Evolutionary conservation across 2,888 invertebrate genomes (phyloP), one percentile per base, ranked within the genome.

Genomic region (Synanthedon tipuliformis): DNA sequence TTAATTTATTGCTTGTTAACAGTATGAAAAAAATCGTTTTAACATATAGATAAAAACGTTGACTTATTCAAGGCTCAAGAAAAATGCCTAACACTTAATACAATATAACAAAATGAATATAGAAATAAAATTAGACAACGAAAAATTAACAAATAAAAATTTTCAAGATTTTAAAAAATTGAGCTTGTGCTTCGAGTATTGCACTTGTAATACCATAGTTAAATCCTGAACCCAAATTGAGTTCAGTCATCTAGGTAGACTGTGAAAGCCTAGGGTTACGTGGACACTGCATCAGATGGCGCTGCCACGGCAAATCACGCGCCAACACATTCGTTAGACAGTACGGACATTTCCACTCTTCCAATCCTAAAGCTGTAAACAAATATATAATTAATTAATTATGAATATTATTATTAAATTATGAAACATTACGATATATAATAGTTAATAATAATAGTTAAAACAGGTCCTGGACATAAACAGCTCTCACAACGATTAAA

Each of bases 261-360:
- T 71, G 78, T 8, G 72, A 69, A 51, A 75, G 72, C 58, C 84
- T 68, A 0, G 88, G 86, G 62, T 88, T 88, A 40, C 86, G 66
- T 0, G 83, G 79, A 54, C 88, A 88, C 59, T 91, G 90, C 90
- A 92, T 92, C 40, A 95, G 88, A 71, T 95, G 95, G 51, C 92
- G 88, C 71, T 93, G 92, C 96, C 96, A 97, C 15, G 93, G 94
- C 52, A 93, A 90, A 68, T 95, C 94, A 13, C 92, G 90, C 5
- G 91, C 89, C 59, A 91, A 86, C 2, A 97, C 90, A 73, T 95
- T 93, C 57, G 89, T 89, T 65, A 94, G 93, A 71, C 97, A 97
- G 57, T 97, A 89, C 0, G 96, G 96, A 72, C 97, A 97, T 63
- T 94, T 92, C 73, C 92, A 94, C 57, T 91, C 92, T 41, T 93